Conservation (phyloP, 1,140 invertebrate genomes). For the Drosophila persimilis region DNA sequence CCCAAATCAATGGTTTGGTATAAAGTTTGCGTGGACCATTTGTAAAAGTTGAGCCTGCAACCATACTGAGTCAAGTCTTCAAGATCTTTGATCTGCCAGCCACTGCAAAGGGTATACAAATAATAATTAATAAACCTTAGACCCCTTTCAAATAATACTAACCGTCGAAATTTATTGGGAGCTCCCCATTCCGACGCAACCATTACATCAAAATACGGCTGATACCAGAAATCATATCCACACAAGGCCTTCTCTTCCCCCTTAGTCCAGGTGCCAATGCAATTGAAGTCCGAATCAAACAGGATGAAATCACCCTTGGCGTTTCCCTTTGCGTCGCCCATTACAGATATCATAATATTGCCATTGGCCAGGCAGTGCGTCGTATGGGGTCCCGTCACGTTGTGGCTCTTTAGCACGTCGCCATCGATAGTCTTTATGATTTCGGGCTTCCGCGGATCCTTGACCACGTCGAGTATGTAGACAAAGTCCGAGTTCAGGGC, state of each 20-base stretch:
- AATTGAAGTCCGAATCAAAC: constrained; percentile 92
- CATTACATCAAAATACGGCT: constrained; percentile 96
- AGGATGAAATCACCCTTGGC: constrained; percentile 94
- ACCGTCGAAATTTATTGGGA: constrained; percentile 91
- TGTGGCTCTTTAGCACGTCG: constrained; percentile 88
- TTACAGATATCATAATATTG: constrained; percentile 96
- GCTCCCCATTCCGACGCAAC: constrained; percentile 96
- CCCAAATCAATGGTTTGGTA: constrained; percentile 94
- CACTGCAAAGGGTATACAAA: constrained; percentile 80
- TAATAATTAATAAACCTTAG: background rate
- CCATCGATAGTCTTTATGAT: constrained; percentile 87
- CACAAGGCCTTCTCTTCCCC: constrained; percentile 86
- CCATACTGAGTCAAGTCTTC: constrained; percentile 90
- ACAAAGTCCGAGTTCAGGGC: constrained; percentile 92
- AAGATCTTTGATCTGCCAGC: constrained; percentile 88
- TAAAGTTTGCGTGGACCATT: constrained; percentile 92
- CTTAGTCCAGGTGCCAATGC: constrained; percentile 87
- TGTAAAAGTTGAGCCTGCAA: constrained; percentile 93
- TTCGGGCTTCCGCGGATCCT: constrained; percentile 86
- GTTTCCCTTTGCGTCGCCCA: constrained; percentile 93
- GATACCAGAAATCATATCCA: constrained; percentile 97
- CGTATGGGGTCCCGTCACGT: constrained; percentile 94
- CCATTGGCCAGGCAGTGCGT: constrained; percentile 95
- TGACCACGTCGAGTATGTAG: constrained; percentile 92
- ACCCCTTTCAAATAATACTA: background rate